These are phyloP conservation scores for Thumatha senex DNA, from an alignment of 2,888 invertebrate species.

Conservation along the genomic window DNA sequence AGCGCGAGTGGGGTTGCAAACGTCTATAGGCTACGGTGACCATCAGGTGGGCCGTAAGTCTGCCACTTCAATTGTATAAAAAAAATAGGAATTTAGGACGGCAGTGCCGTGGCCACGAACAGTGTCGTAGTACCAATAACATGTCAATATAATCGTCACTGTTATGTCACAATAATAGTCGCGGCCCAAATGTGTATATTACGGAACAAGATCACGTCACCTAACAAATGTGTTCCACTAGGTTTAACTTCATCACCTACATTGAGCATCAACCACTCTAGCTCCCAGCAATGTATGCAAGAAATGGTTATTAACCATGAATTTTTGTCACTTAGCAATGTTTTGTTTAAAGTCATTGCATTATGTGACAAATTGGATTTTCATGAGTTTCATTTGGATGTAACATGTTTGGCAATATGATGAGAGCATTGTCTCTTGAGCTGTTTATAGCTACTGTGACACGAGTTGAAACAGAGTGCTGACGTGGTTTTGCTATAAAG, in stretches of 20 bases:
- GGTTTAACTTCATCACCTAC: slow-evolving; percentile 43
- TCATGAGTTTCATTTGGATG: too few species aligned
- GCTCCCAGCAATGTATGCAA: slow-evolving; percentile 8
- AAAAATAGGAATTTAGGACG: too few species aligned
- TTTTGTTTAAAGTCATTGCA: slow-evolving; percentile 5
- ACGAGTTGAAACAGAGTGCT: too few species aligned
- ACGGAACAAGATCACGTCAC: slow-evolving; percentile 47
- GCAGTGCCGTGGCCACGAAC: too few species aligned
- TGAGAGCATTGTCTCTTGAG: too few species aligned
- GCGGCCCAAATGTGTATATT: slow-evolving; percentile 47
- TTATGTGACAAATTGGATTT: neutral
- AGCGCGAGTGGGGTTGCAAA: too few species aligned
- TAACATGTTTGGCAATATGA: neutral
- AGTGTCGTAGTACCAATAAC: too few species aligned
- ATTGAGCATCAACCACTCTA: slow-evolving; percentile 8
- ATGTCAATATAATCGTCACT: slow-evolving; percentile 38
- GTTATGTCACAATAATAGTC: slow-evolving; percentile 51
- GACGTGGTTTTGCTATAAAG: too few species aligned
- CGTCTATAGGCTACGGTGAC: too few species aligned
- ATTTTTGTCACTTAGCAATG: slow-evolving; percentile 8
- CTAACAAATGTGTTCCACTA: slow-evolving; percentile 61
- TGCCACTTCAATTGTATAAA: too few species aligned
- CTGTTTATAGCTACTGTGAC: too few species aligned
- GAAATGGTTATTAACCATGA: slow-evolving; percentile 2
- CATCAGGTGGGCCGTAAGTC: too few species aligned